phyloP scores from a whole-genome alignment of 1,140 invertebrate species.

The Heliconius melpomene region DNA sequence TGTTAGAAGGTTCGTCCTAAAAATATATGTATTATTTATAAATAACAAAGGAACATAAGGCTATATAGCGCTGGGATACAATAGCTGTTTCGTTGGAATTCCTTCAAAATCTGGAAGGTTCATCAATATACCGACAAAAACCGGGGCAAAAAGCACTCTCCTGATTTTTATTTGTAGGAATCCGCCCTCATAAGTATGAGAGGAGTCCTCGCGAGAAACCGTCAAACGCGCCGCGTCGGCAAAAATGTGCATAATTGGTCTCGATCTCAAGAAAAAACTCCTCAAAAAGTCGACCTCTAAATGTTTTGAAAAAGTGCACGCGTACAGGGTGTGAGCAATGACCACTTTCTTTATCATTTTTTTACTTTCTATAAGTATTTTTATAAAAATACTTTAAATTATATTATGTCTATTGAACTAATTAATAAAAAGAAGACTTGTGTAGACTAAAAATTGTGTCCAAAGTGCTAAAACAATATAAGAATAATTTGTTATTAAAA shows the following conservation, averaged over 20 bases:
- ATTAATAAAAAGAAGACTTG: no score
- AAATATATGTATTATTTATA: slow-evolving; percentile 34
- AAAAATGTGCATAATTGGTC: slow-evolving; percentile 79
- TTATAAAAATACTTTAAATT: neutral
- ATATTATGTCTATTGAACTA: no score
- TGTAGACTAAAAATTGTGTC: no score
- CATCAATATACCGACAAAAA: slow-evolving; percentile 77
- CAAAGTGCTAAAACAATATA: no score
- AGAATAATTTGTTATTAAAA: no score
- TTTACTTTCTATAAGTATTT: neutral
- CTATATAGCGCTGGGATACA: slow-evolving; percentile 30
- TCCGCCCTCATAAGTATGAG: slow-evolving; percentile 70
- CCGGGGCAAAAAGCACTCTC: slow-evolving; percentile 62
- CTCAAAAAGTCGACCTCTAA: slow-evolving; percentile 76
- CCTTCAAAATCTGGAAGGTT: slow-evolving; percentile 69
- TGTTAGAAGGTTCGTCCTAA: neutral
- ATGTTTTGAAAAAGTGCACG: slow-evolving; percentile 77
- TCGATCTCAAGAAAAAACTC: slow-evolving; percentile 69
- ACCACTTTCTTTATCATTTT: slow-evolving; percentile 11
- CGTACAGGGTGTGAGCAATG: slow-evolving; percentile 57
- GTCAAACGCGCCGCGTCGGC: slow-evolving; percentile 71
- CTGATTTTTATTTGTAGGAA: slow-evolving; percentile 78
- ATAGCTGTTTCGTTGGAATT: slow-evolving; percentile 51
- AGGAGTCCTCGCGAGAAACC: slow-evolving; percentile 50
- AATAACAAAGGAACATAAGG: slow-evolving; percentile 24